Base-by-base conservation (phyloP, 2,797 vertebrate species). In the Scomberomorus guttatus region DNA sequence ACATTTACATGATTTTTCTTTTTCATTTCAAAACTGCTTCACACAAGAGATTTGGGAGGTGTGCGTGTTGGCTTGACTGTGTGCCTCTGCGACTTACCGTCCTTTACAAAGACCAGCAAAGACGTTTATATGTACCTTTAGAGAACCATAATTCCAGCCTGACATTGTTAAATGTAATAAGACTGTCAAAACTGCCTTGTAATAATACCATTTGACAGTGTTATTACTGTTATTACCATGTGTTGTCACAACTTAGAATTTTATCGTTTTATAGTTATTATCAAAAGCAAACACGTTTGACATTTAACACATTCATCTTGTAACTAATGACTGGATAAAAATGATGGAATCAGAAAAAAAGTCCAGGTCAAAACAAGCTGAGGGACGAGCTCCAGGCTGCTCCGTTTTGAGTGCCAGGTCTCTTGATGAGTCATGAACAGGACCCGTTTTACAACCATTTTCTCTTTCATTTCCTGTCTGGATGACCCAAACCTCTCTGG, bases 381-480 rank as follows among this genome's bases (percentile, higher is more conserved):
- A 69, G 68, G 74, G 59, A 72, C 27, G 13, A 77, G 54, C 79
- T 80, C 56, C 79, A 70, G 71, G 64, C 79, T 83, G 55, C 52
- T 74, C 24, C 0, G 29, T 55, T 82, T 48, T 14, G 76, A 76
- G 50, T 55, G 81, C 80, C 84, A 84, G 81, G 80, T 84, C 85
- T 75, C 85, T 75, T 56, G 79, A 88, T 92, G 91, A 93, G 78
- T 92, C 92, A 90, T 86, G 69, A 86, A 80, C 81, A 85, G 69
- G 79, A 79, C 71, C 82, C 34, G 32, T 90, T 93, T 94, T 86
- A 92, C 75, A 82, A 83, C 79, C 80, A 55, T 87, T 93, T 93
- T 87, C 83, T 85, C 79, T 87, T 92, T 90, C 81, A 93, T 92
- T 92, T 93, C 92, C 92, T 93, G 84, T 84, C 80, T 87, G 77